These are phyloP conservation scores for Ammodytes dubius DNA, from an alignment of 2,113 vertebrate genomes.

Conservation along the genomic window DNA sequence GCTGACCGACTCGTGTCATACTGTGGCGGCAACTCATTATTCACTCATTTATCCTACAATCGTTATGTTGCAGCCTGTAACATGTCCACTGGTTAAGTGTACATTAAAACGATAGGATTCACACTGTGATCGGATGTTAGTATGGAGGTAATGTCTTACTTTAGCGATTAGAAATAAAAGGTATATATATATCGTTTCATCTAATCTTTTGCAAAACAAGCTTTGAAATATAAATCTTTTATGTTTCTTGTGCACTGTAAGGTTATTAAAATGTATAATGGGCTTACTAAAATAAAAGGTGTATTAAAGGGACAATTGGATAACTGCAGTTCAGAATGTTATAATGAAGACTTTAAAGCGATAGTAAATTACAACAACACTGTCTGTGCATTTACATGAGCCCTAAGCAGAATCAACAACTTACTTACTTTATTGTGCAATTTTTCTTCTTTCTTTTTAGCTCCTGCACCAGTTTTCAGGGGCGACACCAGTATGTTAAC, in stretches of 20 bases:
- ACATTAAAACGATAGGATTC: neutral
- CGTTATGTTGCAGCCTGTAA: conserved; percentile 2
- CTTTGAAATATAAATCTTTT: neutral
- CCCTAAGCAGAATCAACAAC: too few relatives aligned
- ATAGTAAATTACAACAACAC: too few relatives aligned
- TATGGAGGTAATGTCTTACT: neutral
- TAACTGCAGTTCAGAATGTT: neutral
- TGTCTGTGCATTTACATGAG: too few relatives aligned
- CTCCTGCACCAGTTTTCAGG: too few relatives aligned
- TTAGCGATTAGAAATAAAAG: neutral
- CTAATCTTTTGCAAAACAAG: neutral
- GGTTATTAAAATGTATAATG: neutral
- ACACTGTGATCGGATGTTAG: neutral
- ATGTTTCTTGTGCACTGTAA: neutral
- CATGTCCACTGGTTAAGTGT: neutral
- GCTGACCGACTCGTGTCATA: conserved; percentile 28
- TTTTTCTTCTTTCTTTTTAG: too few relatives aligned
- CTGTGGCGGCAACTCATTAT: conserved; percentile 42
- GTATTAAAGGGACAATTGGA: neutral
- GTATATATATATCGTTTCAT: neutral
- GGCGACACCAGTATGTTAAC: too few relatives aligned
- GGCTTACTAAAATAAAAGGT: too few relatives aligned
- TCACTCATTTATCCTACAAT: conserved; percentile 36
- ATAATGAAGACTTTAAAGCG: too few relatives aligned
- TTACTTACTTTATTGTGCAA: too few relatives aligned